Conservation (phyloP, 2,113 vertebrate species). For the Sylvilagus bachmani region DNA sequence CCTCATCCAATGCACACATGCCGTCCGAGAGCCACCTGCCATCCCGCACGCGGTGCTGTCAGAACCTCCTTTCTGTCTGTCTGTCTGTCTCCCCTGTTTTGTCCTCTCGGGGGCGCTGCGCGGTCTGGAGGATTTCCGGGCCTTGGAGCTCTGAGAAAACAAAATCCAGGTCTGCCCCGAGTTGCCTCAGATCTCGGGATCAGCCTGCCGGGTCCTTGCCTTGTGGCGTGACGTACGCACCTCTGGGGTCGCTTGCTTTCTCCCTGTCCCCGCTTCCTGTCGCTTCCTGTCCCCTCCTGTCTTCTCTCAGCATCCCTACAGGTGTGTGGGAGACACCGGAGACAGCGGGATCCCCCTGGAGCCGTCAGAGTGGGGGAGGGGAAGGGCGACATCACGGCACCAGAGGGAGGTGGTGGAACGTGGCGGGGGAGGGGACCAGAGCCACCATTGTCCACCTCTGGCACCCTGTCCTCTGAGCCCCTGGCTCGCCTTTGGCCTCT, state of each 20-base stretch:
- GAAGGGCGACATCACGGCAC: too few relatives aligned
- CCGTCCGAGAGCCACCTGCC: not conserved
- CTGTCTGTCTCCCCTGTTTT: too few relatives aligned
- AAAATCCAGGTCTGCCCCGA: not conserved
- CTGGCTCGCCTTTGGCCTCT: not conserved
- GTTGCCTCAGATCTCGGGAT: accelerated
- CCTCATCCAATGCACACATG: not conserved
- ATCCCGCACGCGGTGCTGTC: not conserved
- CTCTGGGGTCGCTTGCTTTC: not conserved
- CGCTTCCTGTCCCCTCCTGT: not conserved
- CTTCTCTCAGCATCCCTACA: not conserved
- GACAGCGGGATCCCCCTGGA: not conserved
- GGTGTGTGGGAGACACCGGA: too few relatives aligned
- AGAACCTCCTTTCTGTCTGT: not conserved
- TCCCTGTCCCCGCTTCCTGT: not conserved
- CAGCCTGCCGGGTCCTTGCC: accelerated
- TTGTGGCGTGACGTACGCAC: accelerated
- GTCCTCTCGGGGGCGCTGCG: not conserved
- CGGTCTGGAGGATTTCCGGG: not conserved
- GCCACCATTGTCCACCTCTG: too few relatives aligned
- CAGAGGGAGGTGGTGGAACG: too few relatives aligned
- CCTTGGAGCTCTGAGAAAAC: not conserved
- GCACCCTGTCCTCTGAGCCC: not conserved
- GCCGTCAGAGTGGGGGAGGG: accelerated
- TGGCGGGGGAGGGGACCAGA: too few relatives aligned